Base-by-base conservation (phyloP, 2,888 invertebrate genomes). In the Nycteola revayana region DNA sequence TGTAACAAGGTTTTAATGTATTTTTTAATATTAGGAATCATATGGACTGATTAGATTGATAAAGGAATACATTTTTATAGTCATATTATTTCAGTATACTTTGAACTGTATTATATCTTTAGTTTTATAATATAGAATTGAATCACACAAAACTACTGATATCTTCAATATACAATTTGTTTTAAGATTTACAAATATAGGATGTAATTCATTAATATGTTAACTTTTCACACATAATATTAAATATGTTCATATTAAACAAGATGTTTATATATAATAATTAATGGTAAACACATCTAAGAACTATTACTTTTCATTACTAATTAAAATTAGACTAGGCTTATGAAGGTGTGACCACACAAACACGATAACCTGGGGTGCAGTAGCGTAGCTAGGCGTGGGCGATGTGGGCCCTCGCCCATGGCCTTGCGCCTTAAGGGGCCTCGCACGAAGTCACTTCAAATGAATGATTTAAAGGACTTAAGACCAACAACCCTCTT, bases 261-360 rank as follows among this genome's bases (percentile, higher is more conserved):
- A 26, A 36, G 25, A 7, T 4, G 20, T 30, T 50, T 37, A 36
- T 14, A 14, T 38, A 40, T 24, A 39, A 27, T 32, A 32, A 11
- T 36, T 36, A 32, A 38, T 1, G 11, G 32, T 35, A 34, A 36
- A 48, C 39, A 49, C 45, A 39, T 22, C 28, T 38, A 52, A 42
- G 28, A 49, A 36, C 35, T 33, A 35, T 20, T 46, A 47, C 37
- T 46, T 52, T 63, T 66, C 63, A 66, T 65, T 63, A 61, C 64
- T 63, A 59, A 35, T 53, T 47, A 57, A 60, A 49, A 55, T 63
- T 66, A 72, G 69, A 75, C 72, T 75, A 75, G 70, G 60, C 47
- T 43, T 66, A 65, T 64, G 50, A 47, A 42, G 60, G 42, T 57
- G 67, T 72, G 59, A 63, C 46, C 57, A 58, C 66, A 70, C 63